phyloP scores from a whole-genome alignment of 1,140 invertebrate genomes.

The Drosophila bifasciata region DNA sequence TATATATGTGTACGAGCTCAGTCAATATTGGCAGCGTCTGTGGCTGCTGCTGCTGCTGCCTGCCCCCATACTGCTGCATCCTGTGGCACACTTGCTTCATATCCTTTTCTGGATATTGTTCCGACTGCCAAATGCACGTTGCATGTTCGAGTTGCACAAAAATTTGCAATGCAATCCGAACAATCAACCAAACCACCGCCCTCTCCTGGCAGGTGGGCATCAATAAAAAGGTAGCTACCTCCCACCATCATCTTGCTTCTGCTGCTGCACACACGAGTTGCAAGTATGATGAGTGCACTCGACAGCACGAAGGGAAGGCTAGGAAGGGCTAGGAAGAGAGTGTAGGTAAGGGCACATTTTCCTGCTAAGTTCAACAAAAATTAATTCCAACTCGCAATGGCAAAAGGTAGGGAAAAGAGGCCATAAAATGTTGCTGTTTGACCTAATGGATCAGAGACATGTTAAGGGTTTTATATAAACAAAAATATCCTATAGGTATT shows the following conservation, averaged over 20 bases:
- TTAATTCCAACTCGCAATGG: constrained; percentile 37
- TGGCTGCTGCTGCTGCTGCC: constrained; percentile 31
- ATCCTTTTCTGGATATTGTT: constrained; percentile 62
- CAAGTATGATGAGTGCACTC: constrained; percentile 77
- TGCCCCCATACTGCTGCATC: constrained; percentile 12
- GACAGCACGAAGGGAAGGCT: constrained; percentile 70
- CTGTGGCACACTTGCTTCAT: constrained; percentile 19
- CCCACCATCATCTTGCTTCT: background rate
- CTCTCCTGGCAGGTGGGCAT: constrained; percentile 53
- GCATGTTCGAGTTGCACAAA: constrained; percentile 69
- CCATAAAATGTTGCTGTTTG: constrained; percentile 52
- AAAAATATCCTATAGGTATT: no score
- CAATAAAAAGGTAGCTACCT: constrained; percentile 61
- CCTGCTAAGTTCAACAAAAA: constrained; percentile 55
- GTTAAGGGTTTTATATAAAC: constrained; percentile 1
- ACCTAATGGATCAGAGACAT: constrained; percentile 40
- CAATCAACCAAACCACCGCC: background rate
- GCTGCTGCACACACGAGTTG: constrained; percentile 44
- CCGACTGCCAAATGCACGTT: constrained; percentile 78
- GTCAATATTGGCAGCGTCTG: constrained; percentile 81
- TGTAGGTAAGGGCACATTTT: background rate
- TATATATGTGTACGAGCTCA: constrained; percentile 36
- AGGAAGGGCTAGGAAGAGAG: constrained; percentile 14
- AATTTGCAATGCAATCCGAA: constrained; percentile 74
- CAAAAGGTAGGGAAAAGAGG: background rate